Percentiles rank a stretch among this genome's conserved stretches.
Conservation (phyloP, 2,888 invertebrate genomes). For the Lasioglossum vierecki region DNA sequence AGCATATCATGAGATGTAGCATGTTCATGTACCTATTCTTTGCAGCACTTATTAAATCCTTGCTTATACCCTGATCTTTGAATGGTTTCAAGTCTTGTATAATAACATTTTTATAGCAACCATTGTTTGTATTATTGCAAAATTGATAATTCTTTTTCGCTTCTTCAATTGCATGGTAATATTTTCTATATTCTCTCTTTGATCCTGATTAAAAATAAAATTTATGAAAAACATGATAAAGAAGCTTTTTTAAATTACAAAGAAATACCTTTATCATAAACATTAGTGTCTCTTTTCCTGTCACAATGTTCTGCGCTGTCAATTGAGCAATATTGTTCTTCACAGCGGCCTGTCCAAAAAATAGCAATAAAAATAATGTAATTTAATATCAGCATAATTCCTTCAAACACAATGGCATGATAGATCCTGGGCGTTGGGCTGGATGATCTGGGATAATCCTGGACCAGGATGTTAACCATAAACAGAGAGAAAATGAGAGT, state of each 20-base stretch:
- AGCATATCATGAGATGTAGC: not conserved
- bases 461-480: too few species aligned
- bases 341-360: constrained; percentile 27
- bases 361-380: constrained; percentile 35
- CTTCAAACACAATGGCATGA: constrained; percentile 24
- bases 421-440: not conserved
- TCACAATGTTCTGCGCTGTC: constrained; percentile 48
- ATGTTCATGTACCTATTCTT: constrained; percentile 73
- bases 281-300: constrained; percentile 11
- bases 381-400: constrained; percentile 29
- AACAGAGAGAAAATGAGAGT: too few species aligned
- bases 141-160: constrained; percentile 85
- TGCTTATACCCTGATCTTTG: constrained; percentile 88
- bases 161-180: constrained; percentile 84
- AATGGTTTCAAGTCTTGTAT: constrained; percentile 89
- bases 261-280: constrained; percentile 63
- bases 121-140: constrained; percentile 87
- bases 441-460: not conserved
- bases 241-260: not conserved
- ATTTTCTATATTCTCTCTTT: constrained; percentile 84
- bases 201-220: constrained; percentile 82
- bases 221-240: constrained; percentile 2
- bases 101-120: constrained; percentile 88
- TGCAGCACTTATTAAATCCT: constrained; percentile 87
- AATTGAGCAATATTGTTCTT: constrained; percentile 64